Base-by-base conservation (phyloP, 1,140 invertebrate genomes). In the Cephus cinctus region DNA sequence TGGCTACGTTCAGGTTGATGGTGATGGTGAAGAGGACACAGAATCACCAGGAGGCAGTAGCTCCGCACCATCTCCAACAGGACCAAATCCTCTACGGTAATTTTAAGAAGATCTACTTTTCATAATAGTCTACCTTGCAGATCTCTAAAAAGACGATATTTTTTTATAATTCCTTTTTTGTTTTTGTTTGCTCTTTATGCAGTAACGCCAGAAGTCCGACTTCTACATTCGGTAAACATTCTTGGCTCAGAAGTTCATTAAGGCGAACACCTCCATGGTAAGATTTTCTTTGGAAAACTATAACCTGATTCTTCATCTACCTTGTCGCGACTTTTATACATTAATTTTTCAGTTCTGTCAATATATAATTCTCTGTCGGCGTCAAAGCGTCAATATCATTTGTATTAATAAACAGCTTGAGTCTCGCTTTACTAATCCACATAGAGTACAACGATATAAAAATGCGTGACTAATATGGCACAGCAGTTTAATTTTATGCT, bases 161-260 rank as follows among this genome's bases (percentile, higher is more conserved):
- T 6, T 27, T 27, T 27, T 27, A 27, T n/a, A 27, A 27, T 27
- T 27, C 6, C 25, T 27, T 6, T 27, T 27, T 38, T 32, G 16
- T 21, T 51, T 25, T 38, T 34, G 52, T 47, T 25, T 54, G 43
- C 32, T 61, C 20, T 50, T 47, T 34, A 41, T 57, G 12, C 43
- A 71, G 67, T 61, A 69, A 71, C 40, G 62, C 63, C 11, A 70
- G 62, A 9, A 74, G 69, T 49, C 68, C 71, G 0, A 69, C 69
- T 51, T 74, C 71, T 22, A 75, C 78, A 5, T 79, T 87, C 52
- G 83, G 83, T 56, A 76, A 86, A 56, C 83, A 90, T 63, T 86
- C 87, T 27, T 90, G 88, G 88, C 78, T 86, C 20, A 77, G 87
- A 58, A 89, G 85, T 18, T 90, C 88, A 59, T 69, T 90, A 20